Conservation (phyloP, 1,140 invertebrate genomes). For the Meloidogyne exigua region DNA sequence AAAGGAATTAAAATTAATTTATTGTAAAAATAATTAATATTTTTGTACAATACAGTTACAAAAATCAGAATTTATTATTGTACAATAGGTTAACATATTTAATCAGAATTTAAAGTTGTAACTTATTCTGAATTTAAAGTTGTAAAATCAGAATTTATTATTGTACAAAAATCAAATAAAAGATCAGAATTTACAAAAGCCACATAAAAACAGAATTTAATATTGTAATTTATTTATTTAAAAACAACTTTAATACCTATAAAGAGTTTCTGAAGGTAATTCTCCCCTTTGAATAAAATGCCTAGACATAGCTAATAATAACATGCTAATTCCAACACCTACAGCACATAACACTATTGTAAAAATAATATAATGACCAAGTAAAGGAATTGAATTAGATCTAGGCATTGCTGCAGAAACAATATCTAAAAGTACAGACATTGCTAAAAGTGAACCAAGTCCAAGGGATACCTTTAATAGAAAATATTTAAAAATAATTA, state of each 20-base stretch:
- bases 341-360: conserved; percentile 57
- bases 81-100: no score
- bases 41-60: background rate
- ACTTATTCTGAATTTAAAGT: background rate
- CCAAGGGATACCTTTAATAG: conserved; percentile 46
- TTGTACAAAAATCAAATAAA: background rate
- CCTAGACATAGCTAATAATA: conserved; percentile 41
- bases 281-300: conserved; percentile 28
- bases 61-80: background rate
- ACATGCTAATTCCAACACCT: conserved; percentile 54
- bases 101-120: no score
- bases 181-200: background rate
- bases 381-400: conserved; percentile 57
- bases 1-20: no score
- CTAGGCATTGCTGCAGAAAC: conserved; percentile 60
- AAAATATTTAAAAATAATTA: background rate
- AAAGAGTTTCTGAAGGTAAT: conserved; percentile 29
- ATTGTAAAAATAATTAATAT: no score
- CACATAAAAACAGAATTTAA: background rate
- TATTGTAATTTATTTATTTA: no score
- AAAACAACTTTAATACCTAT: no score
- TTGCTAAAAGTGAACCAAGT: conserved; percentile 52
- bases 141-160: background rate
- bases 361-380: conserved; percentile 60
- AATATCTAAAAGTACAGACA: conserved; percentile 57